These are phyloP conservation scores for Napeogenes inachia DNA, from an alignment of 2,888 invertebrate genomes.

Conservation along the genomic window DNA sequence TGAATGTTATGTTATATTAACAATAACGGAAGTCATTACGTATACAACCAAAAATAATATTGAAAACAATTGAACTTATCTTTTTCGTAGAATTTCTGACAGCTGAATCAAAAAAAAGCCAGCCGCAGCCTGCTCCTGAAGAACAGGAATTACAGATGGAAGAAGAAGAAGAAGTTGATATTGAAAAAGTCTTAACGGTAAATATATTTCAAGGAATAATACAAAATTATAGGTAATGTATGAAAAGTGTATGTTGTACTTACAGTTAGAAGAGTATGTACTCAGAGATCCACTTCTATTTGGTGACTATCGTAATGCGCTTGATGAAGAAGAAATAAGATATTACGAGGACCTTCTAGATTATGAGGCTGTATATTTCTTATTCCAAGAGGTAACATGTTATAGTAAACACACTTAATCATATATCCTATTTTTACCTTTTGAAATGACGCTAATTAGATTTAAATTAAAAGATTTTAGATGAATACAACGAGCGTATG, in stretches of 20 bases:
- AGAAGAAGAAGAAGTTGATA: conserved; percentile 55
- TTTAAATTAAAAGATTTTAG: conserved; percentile 80
- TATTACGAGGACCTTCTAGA: conserved; percentile 93
- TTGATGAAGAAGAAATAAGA: conserved; percentile 86
- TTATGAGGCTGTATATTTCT: conserved; percentile 90
- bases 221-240: no score
- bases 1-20: no score
- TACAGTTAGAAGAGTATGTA: conserved; percentile 80
- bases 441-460: background rate
- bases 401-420: background rate
- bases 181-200: conserved; percentile 59
- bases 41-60: background rate
- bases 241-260: conserved; percentile 34
- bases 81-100: conserved; percentile 42
- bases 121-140: conserved; percentile 21
- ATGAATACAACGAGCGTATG: conserved; percentile 88
- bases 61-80: background rate
- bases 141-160: conserved; percentile 37
- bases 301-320: conserved; percentile 92
- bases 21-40: no score
- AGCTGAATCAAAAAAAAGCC: conserved; percentile 35
- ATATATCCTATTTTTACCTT: no score
- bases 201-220: conserved; percentile 5
- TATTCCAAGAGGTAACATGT: conserved; percentile 88
- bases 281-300: conserved; percentile 90